Percentiles rank a stretch among this genome's conserved stretches.
phyloP scores from a whole-genome alignment of 2,888 invertebrate species.

The Artemia sinica region DNA sequence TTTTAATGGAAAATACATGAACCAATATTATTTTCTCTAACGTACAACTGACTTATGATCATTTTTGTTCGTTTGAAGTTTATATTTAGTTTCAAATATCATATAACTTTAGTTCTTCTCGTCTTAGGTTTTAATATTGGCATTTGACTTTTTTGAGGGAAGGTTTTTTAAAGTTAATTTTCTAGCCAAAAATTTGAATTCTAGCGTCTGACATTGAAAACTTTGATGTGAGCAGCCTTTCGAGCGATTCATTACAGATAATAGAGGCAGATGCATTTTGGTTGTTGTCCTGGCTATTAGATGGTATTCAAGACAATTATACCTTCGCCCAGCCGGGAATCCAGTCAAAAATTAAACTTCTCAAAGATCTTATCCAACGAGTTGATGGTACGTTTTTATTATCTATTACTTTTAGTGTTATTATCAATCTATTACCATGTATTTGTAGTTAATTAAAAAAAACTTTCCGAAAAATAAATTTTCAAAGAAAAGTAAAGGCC shows the following conservation, averaged over 20 bases:
- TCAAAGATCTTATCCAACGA: conserved; percentile 84
- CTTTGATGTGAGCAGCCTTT: conserved; percentile 59
- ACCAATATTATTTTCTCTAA: too few species aligned
- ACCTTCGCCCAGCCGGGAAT: conserved; percentile 99
- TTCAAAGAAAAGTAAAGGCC: too few species aligned
- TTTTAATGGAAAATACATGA: too few species aligned
- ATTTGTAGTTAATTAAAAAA: too few species aligned
- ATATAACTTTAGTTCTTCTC: not conserved
- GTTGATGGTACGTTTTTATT: conserved; percentile 56
- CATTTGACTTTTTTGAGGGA: conserved; percentile 9
- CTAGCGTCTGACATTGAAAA: conserved; percentile 52
- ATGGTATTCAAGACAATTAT: conserved; percentile 98
- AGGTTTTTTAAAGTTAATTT: conserved; percentile 32
- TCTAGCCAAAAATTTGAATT: not conserved
- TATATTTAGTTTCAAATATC: conserved; percentile 15
- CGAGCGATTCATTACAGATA: conserved; percentile 55
- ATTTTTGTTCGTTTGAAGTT: too few species aligned
- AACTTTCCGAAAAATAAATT: too few species aligned
- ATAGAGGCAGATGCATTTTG: conserved; percentile 98
- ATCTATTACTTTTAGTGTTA: conserved; percentile 6
- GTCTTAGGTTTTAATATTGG: not conserved
- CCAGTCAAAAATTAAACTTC: conserved; percentile 87
- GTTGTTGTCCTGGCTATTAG: conserved; percentile 91
- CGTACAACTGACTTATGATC: too few species aligned
- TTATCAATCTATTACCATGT: not conserved